These are phyloP conservation scores for Volucella zonaria DNA, from an alignment of 2,888 invertebrate species.

Conservation along the genomic window DNA sequence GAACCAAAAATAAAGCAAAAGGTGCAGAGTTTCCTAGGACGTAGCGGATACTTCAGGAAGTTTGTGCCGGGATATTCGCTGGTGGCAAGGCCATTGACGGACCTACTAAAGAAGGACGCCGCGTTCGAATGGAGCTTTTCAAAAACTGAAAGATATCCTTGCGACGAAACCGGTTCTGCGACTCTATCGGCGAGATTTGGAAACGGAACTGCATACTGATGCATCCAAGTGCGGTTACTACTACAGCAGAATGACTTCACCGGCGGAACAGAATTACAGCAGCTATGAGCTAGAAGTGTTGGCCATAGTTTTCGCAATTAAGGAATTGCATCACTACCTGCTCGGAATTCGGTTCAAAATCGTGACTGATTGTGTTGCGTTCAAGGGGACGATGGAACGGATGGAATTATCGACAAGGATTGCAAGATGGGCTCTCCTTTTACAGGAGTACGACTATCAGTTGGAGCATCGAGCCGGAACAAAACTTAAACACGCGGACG, in stretches of 20 bases:
- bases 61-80: background rate
- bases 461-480: too few species aligned
- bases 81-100: background rate
- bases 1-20: conserved; percentile 50
- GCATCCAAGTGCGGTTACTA: conserved; percentile 10
- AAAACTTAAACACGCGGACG: too few species aligned
- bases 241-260: conserved; percentile 6
- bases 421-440: too few species aligned
- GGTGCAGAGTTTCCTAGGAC: conserved; percentile 12
- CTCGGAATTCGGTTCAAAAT: conserved; percentile 39
- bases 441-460: too few species aligned
- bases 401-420: too few species aligned
- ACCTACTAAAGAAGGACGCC: background rate
- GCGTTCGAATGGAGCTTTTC: conserved; percentile 58
- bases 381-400: too few species aligned
- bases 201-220: conserved; percentile 50
- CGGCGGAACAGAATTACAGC: conserved; percentile 15
- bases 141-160: conserved; percentile 73
- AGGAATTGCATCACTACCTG: conserved; percentile 44
- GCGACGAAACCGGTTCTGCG: conserved; percentile 51
- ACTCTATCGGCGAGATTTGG: conserved; percentile 15
- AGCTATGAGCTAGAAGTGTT: conserved; percentile 53
- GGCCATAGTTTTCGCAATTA: conserved; percentile 39
- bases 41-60: background rate
- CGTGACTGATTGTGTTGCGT: background rate